A percentile compares a stretch with the other conserved stretches of the same genome.
Conservation (phyloP, 2,113 vertebrate species). For the Pan troglodytes region DNA sequence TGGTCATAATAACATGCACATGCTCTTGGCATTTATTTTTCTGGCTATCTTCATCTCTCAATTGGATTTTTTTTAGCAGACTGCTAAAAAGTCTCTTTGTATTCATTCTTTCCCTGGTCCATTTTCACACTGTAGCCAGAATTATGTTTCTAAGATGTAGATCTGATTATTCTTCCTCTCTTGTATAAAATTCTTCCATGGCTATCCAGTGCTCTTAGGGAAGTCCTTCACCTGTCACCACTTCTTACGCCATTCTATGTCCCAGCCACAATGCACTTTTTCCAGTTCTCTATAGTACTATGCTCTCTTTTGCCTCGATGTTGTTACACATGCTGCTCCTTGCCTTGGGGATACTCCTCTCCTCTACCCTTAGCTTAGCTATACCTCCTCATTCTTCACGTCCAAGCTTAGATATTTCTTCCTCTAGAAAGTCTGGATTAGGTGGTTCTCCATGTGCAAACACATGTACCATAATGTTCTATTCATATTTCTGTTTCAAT, state of each 20-base stretch:
- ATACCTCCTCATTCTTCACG: neutral
- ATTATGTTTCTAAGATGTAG: slow-evolving; percentile 26
- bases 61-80: slow-evolving; percentile 28
- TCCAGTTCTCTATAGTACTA: neutral
- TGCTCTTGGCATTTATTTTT: slow-evolving; percentile 33
- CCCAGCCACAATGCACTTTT: neutral
- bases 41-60: neutral
- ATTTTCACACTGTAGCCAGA: slow-evolving; percentile 9
- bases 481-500: neutral
- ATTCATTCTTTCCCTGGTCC: slow-evolving; percentile 14
- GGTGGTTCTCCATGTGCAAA: neutral
- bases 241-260: neutral
- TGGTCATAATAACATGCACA: neutral
- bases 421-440: neutral
- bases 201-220: neutral
- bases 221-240: neutral
- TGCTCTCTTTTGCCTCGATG: neutral
- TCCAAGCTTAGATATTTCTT: neutral
- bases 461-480: neutral
- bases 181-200: slow-evolving; percentile 18
- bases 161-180: neutral
- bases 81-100: slow-evolving; percentile 19
- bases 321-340: neutral
- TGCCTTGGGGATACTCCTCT: neutral
- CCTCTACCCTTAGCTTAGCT: neutral